These are phyloP conservation scores for Apostichopus parvimensis DNA, from an alignment of 35 echinoderm and acorn worm genomes.

Conservation along the genomic window DNA sequence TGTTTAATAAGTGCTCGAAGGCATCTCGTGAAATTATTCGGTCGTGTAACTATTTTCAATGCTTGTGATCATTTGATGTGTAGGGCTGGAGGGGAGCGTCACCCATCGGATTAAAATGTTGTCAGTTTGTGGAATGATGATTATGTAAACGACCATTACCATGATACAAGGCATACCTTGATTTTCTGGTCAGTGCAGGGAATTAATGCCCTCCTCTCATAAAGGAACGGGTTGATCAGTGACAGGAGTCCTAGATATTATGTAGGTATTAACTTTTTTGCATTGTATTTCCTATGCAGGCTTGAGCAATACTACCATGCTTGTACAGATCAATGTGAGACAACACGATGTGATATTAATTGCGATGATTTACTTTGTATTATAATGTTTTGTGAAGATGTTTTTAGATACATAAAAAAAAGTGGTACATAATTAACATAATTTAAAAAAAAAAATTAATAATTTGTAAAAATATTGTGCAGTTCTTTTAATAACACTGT, in stretches of 20 bases:
- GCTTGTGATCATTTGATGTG: not conserved
- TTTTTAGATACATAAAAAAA: slow-evolving; percentile 36
- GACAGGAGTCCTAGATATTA: not conserved
- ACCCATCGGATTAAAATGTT: not conserved
- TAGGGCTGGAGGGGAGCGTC: not conserved
- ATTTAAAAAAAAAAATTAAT: not conserved
- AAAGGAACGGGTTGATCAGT: too few relatives aligned
- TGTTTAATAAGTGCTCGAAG: not conserved
- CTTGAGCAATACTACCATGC: slow-evolving; percentile 40
- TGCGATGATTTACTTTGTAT: not conserved
- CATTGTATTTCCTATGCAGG: not conserved
- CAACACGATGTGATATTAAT: not conserved
- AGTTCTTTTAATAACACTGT: slow-evolving; percentile 41
- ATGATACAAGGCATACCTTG: not conserved
- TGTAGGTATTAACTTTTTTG: not conserved
- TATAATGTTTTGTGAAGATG: slow-evolving; percentile 42
- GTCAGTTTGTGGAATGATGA: not conserved
- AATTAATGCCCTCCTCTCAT: too few relatives aligned
- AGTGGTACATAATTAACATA: slow-evolving; percentile 47
- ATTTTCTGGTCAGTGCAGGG: too few relatives aligned
- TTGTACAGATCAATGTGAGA: not conserved
- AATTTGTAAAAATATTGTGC: slow-evolving; percentile 44
- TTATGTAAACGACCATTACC: not conserved
- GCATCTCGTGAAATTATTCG: not conserved
- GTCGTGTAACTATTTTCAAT: not conserved